Base-by-base conservation (phyloP, 2,797 vertebrate genomes). In the Smutsia gigantea region DNA sequence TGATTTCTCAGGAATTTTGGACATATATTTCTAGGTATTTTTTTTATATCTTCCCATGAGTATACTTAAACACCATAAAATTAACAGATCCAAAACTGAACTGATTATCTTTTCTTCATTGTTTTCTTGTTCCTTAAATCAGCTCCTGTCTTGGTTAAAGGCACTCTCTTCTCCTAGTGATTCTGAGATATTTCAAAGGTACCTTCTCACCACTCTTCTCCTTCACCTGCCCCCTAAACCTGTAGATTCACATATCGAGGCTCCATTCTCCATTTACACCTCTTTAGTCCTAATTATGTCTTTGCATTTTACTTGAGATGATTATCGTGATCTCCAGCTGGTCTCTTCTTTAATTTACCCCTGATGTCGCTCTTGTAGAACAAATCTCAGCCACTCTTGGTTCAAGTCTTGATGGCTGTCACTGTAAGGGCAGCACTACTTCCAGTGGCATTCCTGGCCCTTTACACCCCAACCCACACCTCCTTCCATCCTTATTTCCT, bases 1-100 rank as follows among this genome's bases (percentile, higher is more conserved):
- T 74, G 46, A 87, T 8, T 53, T 88, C 78, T 87, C 55, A 25
- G 55, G 39, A 85, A 88, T 78, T 84, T 83, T 15, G 49, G 13
- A 57, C 39, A 81, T 64, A 18, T 57, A 59, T 69, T 89, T 87
- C 49, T 86, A n/a, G 75, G 29, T 79, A 68, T 68, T 93, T 92
- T 64, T 83, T 81, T 42, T 53, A 4, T 18, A 63, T 61, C 21
- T 83, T 93, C 63, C 46, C 29, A 29, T 88, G 31, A 72, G 4
- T 68, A 64, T 69, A 74, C 57, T 87, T 95, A 92, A 85, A 39
- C 55, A 42, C 37, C n/a, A 42, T 77, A 77, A 96, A 93, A 83
- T 93, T 18, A 90, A 1, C 29, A 23, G 78, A 90, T 64, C 57
- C 21, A 34, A 89, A 92, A 91, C 17, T 51, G 55, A 97, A 83